Conservation (phyloP, 2,113 vertebrate genomes). For the Hiodon tergisus region DNA sequence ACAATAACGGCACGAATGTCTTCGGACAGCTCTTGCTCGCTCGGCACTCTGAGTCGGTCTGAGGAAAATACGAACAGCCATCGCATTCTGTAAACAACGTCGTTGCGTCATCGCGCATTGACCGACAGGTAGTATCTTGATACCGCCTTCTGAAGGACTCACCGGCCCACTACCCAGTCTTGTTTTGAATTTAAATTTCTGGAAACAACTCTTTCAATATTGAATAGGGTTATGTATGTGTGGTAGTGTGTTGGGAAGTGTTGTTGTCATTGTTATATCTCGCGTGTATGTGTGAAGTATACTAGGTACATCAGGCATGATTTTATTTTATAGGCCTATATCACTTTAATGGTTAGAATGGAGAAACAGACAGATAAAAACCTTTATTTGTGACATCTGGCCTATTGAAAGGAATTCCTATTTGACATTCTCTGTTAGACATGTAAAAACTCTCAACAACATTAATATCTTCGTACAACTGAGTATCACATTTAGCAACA, state of each 20-base stretch:
- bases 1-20: constrained; percentile 11
- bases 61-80: constrained; percentile 53
- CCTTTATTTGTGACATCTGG: too few relatives aligned
- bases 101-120: constrained; percentile 53
- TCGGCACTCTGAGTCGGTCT: constrained; percentile 49
- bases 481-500: constrained; percentile 7
- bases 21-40: constrained; percentile 52
- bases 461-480: not conserved
- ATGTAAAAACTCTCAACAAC: too few relatives aligned
- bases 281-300: not conserved
- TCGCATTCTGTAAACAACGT: constrained; percentile 48
- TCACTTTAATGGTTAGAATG: too few relatives aligned
- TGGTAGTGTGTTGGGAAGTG: not conserved
- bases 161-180: not conserved
- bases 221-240: not conserved
- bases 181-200: not conserved
- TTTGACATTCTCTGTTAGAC: too few relatives aligned
- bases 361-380: too few relatives aligned
- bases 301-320: too few relatives aligned
- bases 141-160: constrained; percentile 15
- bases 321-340: too few relatives aligned
- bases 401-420: too few relatives aligned
- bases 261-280: not conserved
- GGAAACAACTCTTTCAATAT: not conserved
- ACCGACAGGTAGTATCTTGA: not conserved